Conservation (phyloP, 2,113 vertebrate genomes). For the Bubo scandiacus region DNA sequence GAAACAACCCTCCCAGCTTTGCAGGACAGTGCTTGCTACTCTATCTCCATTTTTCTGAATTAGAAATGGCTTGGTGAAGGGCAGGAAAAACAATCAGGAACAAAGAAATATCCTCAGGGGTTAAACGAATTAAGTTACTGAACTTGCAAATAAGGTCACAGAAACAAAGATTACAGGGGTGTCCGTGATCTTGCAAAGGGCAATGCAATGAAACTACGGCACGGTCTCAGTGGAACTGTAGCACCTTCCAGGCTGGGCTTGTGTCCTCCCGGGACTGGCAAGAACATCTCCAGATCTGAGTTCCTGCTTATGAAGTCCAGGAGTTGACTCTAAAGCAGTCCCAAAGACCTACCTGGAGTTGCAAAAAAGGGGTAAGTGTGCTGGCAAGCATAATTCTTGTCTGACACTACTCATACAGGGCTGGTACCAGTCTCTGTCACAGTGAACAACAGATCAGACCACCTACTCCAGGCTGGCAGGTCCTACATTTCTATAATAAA, state of each 20-base stretch:
- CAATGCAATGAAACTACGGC: neutral
- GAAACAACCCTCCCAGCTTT: neutral
- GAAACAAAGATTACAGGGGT: neutral
- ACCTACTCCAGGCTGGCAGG: neutral
- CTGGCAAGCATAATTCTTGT: neutral
- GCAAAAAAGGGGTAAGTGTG: neutral
- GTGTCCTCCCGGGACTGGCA: neutral
- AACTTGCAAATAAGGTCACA: neutral
- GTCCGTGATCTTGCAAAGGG: neutral
- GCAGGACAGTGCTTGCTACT: neutral
- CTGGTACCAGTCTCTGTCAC: neutral
- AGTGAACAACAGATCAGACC: neutral
- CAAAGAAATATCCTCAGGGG: neutral
- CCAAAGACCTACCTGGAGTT: neutral
- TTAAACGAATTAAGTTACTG: neutral
- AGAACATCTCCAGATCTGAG: neutral
- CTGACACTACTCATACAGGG: neutral
- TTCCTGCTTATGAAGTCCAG: neutral
- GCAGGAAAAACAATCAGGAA: neutral
- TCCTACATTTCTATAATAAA: neutral
- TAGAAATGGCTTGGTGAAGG: neutral
- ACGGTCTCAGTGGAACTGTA: accelerated
- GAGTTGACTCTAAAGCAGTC: neutral
- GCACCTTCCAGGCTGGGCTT: neutral
- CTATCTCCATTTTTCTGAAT: neutral